Percentiles rank a stretch among this genome's conserved stretches.
Evolutionary conservation across 2,797 vertebrate species (phyloP).

Genomic region (Pristis pectinata): DNA sequence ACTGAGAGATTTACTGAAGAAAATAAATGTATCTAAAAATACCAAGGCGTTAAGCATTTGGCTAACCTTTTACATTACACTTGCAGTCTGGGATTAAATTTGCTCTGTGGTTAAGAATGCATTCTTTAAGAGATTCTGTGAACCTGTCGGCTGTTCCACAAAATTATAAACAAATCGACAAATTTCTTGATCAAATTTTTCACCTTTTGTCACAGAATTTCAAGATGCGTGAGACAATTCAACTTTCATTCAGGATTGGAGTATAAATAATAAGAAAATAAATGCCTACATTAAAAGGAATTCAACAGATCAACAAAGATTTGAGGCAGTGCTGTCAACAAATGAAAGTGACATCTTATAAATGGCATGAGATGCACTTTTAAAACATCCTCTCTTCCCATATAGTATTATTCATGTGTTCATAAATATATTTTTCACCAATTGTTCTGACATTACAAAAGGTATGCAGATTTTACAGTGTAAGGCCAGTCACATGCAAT

Average conservation of each 20-base stretch:
- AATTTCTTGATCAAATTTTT: background rate
- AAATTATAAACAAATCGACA: background rate
- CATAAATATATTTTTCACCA: background rate
- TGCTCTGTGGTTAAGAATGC: background rate
- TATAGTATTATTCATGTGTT: no score
- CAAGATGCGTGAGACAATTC: background rate
- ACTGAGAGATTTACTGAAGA: slow-evolving; percentile 31
- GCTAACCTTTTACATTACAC: background rate
- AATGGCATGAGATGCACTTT: background rate
- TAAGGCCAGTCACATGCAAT: no score
- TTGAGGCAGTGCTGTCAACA: background rate
- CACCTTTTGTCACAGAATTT: background rate
- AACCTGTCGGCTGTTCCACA: background rate
- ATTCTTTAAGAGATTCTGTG: background rate
- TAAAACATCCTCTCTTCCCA: background rate
- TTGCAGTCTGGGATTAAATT: slow-evolving; percentile 14
- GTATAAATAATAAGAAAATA: background rate
- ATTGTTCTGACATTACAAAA: background rate
- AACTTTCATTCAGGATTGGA: background rate
- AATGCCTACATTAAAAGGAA: background rate
- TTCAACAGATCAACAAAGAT: background rate
- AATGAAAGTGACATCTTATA: background rate
- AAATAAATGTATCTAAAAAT: slow-evolving; percentile 26
- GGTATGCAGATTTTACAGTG: no score
- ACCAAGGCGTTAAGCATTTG: background rate